Evolutionary conservation across 2,888 invertebrate species (phyloP).

Genomic region (Drosophila antonietae): DNA sequence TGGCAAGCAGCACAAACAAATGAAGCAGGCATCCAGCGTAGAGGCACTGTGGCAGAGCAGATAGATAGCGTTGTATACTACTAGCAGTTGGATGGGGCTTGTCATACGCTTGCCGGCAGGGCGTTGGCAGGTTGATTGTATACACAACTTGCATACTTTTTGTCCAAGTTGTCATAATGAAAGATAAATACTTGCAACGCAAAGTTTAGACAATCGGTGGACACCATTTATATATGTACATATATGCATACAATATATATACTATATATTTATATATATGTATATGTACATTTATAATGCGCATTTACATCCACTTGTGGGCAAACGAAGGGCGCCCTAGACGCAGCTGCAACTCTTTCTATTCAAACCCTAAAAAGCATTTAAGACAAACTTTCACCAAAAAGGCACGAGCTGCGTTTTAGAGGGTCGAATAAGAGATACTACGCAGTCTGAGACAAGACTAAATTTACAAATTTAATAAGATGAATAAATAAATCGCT

Average conservation of each 20-base stretch:
- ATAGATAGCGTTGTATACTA: conserved; percentile 5
- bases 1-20: conserved; percentile 27
- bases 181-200: conserved; percentile 67
- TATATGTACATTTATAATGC: conserved; percentile 2
- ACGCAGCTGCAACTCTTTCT: conserved; percentile 38
- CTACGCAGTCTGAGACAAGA: neutral
- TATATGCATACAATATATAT: neutral
- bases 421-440: neutral
- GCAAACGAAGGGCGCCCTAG: conserved; percentile 1
- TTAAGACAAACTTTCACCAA: conserved; percentile 68
- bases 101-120: conserved; percentile 41
- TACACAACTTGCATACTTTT: conserved; percentile 65
- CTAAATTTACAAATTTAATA: no score
- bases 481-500: neutral
- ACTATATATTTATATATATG: neutral
- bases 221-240: conserved; percentile 20
- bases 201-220: conserved; percentile 52
- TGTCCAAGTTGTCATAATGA: conserved; percentile 62
- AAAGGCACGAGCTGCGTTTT: conserved; percentile 4
- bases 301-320: conserved; percentile 10
- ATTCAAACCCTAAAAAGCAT: conserved; percentile 49
- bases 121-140: conserved; percentile 74
- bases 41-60: conserved; percentile 11
- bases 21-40: conserved; percentile 17
- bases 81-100: conserved; percentile 12